Percentiles rank a stretch among this genome's conserved stretches.
phyloP scores from a whole-genome alignment of 2,888 invertebrate genomes.

The Imbricaverruca yamaguchii region DNA sequence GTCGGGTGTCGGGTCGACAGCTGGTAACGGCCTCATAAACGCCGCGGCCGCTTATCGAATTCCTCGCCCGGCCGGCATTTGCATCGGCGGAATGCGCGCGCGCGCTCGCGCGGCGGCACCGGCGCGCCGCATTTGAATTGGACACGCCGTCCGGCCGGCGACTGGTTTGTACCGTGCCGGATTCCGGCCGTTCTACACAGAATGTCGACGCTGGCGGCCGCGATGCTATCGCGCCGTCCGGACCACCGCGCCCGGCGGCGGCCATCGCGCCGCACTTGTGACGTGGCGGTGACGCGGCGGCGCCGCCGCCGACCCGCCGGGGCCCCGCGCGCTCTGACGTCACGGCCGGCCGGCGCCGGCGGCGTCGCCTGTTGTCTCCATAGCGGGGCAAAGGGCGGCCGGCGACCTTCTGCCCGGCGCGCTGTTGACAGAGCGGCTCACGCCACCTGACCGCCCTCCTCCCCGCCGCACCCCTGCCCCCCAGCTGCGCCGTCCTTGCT shows the following conservation, averaged over 20 bases:
- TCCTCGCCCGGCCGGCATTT: background rate
- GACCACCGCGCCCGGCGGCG: background rate
- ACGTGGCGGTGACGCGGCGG: background rate
- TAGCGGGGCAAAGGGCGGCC: too few relatives aligned
- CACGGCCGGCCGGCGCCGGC: background rate
- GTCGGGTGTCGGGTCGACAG: background rate
- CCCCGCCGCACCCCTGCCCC: too few relatives aligned
- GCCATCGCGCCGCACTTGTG: background rate
- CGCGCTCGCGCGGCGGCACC: background rate
- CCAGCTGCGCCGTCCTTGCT: too few relatives aligned
- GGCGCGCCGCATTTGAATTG: too few relatives aligned
- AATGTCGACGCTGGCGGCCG: background rate
- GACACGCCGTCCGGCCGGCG: background rate
- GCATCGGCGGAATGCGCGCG: slow-evolving; percentile 10
- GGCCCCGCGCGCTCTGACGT: background rate
- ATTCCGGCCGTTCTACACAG: background rate
- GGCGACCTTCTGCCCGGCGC: too few relatives aligned
- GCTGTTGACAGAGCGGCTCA: too few relatives aligned
- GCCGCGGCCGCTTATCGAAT: background rate
- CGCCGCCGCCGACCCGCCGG: background rate
- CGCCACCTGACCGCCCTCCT: too few relatives aligned
- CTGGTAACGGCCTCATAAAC: background rate
- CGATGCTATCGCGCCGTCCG: background rate
- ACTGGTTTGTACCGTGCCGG: background rate
- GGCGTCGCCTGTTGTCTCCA: too few relatives aligned